Evolutionary conservation across 2,888 invertebrate species (phyloP), one percentile per base, ranked within the genome.

Genomic region (Oscheius onirici): DNA sequence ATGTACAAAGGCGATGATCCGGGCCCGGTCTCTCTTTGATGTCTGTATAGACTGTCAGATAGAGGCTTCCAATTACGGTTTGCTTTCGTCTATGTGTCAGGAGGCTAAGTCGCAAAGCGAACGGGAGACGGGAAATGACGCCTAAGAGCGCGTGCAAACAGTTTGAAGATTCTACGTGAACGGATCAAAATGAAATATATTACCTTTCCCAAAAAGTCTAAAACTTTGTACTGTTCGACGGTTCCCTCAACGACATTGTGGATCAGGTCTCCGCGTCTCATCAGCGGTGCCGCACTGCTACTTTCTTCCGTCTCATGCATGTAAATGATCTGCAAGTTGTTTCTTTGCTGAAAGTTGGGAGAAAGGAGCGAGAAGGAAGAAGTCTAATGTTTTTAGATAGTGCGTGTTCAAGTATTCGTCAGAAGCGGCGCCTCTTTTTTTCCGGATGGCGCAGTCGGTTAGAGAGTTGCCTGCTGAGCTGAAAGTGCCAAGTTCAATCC

Each of bases 71-170:
- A 55, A 55, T 55, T 26, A 55, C 24, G 55, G n/a, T 55, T 28
- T 15, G 28, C 10, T 11, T 60, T 41, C 60, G 60, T 60, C 60
- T 43, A 60, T 60, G 60, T 60, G 49, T 63, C 63, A 63, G 28
- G 8, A 22, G 34, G 63, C 63, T 63, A 63, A 66, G 52, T 43
- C 40, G 41, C 54, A 66, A 54, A 66, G 66, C 66, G 54, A 52
- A 66, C 66, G 66, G 66, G 63, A 34, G 34, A 34, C 34, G 34
- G 34, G 60, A 69, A 69, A 69, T 69, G 51, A 57, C 68, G 57
- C 68, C 34, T 68, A 68, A 69, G 69, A 69, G 58, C 34, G 24
- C 13, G 34, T n/a, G 69, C 69, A 69, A 69, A 69, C 41, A 69
- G 60, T 58, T 54, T 66, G 66, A 54, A 41, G 60, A 28, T 28